phyloP scores from a whole-genome alignment of 2,113 vertebrate species.

The Lepisosteus osseus region DNA sequence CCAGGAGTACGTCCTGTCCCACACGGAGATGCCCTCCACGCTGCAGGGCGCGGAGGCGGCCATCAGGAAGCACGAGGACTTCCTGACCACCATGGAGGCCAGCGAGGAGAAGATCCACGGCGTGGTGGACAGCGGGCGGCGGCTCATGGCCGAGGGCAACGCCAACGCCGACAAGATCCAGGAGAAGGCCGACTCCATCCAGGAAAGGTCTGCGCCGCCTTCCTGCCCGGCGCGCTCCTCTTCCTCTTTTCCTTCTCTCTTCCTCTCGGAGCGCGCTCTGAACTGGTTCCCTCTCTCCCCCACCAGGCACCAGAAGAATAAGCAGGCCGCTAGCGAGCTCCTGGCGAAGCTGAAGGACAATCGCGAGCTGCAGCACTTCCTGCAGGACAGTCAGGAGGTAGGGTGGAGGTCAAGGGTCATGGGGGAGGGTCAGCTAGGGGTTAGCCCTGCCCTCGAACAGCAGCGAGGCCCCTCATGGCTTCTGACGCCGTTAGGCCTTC shows the following conservation, averaged over 20 bases:
- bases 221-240: no score
- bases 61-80: constrained; percentile 90
- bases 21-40: constrained; percentile 86
- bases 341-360: constrained; percentile 84
- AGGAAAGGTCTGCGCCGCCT: constrained; percentile 69
- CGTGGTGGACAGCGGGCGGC: constrained; percentile 77
- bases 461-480: no score
- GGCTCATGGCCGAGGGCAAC: constrained; percentile 76
- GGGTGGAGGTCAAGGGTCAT: accelerated
- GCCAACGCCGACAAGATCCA: constrained; percentile 82
- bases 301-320: constrained; percentile 80
- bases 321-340: constrained; percentile 75
- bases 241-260: no score
- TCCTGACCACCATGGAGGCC: constrained; percentile 89
- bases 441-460: no score
- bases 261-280: neutral
- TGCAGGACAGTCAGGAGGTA: constrained; percentile 93
- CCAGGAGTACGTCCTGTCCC: constrained; percentile 86
- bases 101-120: constrained; percentile 82
- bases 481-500: neutral
- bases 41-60: constrained; percentile 82
- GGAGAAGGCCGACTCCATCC: constrained; percentile 87
- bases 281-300: neutral
- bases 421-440: no score
- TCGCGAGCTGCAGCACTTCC: constrained; percentile 86